phyloP scores from a whole-genome alignment of 2,113 vertebrate species.

The Cygnus buccinator region DNA sequence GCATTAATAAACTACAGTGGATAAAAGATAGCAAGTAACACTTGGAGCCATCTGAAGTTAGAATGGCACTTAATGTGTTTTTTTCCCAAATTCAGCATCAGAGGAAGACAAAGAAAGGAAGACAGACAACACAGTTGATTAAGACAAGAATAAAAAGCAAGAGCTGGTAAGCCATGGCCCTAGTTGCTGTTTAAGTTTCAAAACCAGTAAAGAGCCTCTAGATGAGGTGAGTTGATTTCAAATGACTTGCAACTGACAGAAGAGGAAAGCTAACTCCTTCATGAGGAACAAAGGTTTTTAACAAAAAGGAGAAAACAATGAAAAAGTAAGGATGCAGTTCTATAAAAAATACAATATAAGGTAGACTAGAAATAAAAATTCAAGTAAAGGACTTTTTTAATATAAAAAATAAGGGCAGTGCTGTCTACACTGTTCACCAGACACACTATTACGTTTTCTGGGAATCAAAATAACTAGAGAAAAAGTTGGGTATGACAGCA shows the following conservation, averaged over 20 bases:
- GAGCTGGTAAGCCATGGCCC: not conserved
- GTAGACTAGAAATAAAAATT: not conserved
- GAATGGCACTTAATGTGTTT: not conserved
- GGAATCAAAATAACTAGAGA: not conserved
- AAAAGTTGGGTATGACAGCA: not conserved
- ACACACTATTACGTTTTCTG: not conserved
- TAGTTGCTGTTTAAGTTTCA: not conserved
- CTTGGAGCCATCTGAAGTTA: not conserved
- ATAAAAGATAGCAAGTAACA: not conserved
- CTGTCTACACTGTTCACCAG: not conserved
- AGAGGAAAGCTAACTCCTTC: not conserved
- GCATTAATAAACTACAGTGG: not conserved
- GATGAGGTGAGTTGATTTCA: not conserved
- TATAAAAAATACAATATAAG: not conserved
- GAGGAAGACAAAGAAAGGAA: not conserved
- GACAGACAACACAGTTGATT: not conserved
- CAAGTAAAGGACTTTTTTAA: not conserved
- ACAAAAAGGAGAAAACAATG: not conserved
- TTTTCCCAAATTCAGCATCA: not conserved
- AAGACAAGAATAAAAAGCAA: not conserved
- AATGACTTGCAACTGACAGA: not conserved
- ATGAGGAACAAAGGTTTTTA: not conserved
- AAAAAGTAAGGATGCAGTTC: not conserved
- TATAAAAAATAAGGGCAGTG: not conserved
- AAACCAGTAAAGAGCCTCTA: not conserved